phyloP scores from a whole-genome alignment of 2,113 vertebrate species.

The Neopipo cinnamomea region DNA sequence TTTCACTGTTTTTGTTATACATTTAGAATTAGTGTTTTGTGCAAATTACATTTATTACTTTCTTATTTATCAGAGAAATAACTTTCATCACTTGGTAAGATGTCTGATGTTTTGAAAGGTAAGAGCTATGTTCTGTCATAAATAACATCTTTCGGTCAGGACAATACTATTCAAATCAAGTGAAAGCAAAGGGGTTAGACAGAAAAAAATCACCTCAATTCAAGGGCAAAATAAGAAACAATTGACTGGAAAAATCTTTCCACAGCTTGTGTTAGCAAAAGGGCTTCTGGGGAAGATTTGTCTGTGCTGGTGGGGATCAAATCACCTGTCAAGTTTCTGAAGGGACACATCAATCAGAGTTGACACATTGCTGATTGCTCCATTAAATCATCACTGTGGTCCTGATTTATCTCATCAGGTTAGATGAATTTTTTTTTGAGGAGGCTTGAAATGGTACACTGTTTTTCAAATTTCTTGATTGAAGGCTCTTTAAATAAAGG shows the following conservation, averaged over 20 bases:
- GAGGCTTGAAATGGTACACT: constrained; percentile 18
- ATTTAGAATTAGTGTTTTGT: constrained; percentile 26
- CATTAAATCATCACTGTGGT: constrained; percentile 74
- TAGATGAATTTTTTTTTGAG: constrained; percentile 30
- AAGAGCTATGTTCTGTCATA: constrained; percentile 47
- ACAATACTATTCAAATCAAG: constrained; percentile 50
- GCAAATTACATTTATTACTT: constrained; percentile 64
- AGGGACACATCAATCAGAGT: constrained; percentile 73
- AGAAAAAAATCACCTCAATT: constrained; percentile 33
- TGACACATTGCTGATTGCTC: constrained; percentile 75
- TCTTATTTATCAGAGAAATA: constrained; percentile 51
- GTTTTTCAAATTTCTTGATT: constrained; percentile 62
- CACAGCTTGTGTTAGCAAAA: constrained; percentile 8
- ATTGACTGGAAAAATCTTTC: constrained; percentile 37
- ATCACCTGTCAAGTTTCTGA: constrained; percentile 67
- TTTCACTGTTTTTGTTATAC: constrained; percentile 27
- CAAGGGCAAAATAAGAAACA: constrained; percentile 73
- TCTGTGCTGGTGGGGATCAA: constrained; percentile 69
- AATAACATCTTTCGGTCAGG: constrained; percentile 57
- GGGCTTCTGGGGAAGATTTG: constrained; percentile 56
- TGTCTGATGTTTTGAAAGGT: constrained; percentile 59
- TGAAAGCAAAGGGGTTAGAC: constrained; percentile 39
- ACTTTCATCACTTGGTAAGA: constrained; percentile 43
- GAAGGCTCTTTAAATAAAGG: constrained; percentile 65
- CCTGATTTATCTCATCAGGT: constrained; percentile 73